phyloP scores from a whole-genome alignment of 2,797 vertebrate species.

The Anguilla anguilla region DNA sequence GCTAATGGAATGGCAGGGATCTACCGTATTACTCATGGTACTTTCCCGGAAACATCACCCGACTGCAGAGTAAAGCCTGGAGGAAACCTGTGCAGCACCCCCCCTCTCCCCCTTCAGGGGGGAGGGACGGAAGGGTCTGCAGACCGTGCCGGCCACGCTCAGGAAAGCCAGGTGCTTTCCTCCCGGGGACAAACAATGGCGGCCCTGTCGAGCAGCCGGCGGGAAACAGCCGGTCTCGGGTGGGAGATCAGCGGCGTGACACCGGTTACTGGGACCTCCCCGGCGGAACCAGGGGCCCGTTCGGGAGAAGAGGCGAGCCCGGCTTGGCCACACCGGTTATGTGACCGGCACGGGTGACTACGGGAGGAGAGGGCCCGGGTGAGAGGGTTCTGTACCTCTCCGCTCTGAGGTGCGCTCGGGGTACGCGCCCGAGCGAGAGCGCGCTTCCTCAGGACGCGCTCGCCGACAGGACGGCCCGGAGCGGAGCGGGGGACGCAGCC shows the following conservation, averaged over 20 bases:
- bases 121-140: not conserved
- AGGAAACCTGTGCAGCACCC: not conserved
- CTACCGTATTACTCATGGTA: no score
- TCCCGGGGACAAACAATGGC: not conserved
- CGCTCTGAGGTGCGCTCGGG: not conserved
- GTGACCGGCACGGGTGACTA: not conserved
- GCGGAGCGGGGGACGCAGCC: not conserved
- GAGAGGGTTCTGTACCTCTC: not conserved
- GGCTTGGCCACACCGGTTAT: no score
- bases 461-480: no score
- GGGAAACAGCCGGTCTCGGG: not conserved
- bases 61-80: not conserved
- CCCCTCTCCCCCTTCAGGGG: not conserved
- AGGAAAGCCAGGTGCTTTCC: not conserved
- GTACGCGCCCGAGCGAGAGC: not conserved
- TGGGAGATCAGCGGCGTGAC: not conserved
- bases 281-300: no score
- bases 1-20: not conserved
- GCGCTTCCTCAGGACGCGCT: no score
- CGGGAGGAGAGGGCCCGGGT: not conserved
- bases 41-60: not conserved
- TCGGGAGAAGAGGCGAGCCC: not conserved
- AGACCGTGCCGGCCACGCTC: not conserved
- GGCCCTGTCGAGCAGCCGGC: not conserved
- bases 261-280: not conserved